Base-by-base conservation (phyloP, 2,797 vertebrate species). In the Phalloptychus januarius region DNA sequence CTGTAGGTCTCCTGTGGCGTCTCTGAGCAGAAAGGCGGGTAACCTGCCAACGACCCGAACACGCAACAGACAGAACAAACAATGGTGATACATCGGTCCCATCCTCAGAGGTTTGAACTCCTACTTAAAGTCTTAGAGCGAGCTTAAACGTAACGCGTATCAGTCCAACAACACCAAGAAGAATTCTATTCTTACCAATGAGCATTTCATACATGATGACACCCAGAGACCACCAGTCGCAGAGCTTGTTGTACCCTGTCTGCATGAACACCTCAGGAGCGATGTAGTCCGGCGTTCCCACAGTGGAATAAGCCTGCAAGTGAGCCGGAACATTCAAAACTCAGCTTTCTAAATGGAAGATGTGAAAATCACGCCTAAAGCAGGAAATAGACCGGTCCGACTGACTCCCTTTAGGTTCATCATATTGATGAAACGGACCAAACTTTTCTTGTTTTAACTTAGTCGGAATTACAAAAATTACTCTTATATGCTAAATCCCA, bases 191-290 rank as follows among this genome's bases (percentile, higher is more conserved):
- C 83, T 89, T 95, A 99, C 98, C 98, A 88, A 99, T 99, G 65
- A 99, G 94, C 98, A 99, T 99, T 92, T 99, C 98, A 69, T 99
- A 99, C 98, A 99, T 99, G 91, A 99, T 99, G 86, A 99, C 98
- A 23, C 98, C 98, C 91, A 99, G 91, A 81, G 97, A 98, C 98
- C 98, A 99, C 98, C 98, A 99, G 92, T 99, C 98, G 89, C 98
- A 99, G 72, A 99, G 91, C 85, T 98, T 99, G 94, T 98, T 99
- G 95, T 99, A 99, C 0, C 98, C 98, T 0, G 97, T 99, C 95
- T 99, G 98, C 96, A 99, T 95, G 88, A 99, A 99, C 28, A 99
- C 98, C 80, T 99, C 98, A 0, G 98, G 98, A 54, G 98, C 98
- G 12, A 99, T 99, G 82, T 99, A 99, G 91, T 99, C 98, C 0